A percentile compares a stretch with the other conserved stretches of the same genome.
Conservation (phyloP, 2,113 vertebrate genomes). For the Geococcyx californianus region DNA sequence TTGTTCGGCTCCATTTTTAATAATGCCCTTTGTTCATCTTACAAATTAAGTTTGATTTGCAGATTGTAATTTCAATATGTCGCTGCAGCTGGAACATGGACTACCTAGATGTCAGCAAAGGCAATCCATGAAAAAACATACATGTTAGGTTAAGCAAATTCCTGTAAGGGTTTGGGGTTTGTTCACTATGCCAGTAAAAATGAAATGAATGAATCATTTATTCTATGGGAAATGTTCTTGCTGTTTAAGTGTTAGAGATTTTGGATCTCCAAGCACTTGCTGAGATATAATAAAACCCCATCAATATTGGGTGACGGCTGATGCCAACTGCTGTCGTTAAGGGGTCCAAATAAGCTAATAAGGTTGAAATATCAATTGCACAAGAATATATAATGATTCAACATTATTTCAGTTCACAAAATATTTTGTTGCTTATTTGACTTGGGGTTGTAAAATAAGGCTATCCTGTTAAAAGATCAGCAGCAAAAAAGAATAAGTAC, state of each 20-base stretch:
- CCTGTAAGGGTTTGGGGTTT: background rate
- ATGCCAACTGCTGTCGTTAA: background rate
- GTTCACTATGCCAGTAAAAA: background rate
- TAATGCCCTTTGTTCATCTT: background rate
- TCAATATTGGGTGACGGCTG: background rate
- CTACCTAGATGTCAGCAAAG: background rate
- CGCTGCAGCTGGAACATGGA: background rate
- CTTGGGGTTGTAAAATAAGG: background rate
- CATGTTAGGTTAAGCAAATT: background rate
- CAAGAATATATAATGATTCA: background rate
- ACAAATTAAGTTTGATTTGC: background rate
- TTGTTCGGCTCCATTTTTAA: background rate
- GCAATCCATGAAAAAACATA: background rate
- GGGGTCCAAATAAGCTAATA: background rate
- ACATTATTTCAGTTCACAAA: background rate
- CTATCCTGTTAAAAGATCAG: background rate
- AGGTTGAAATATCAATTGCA: background rate
- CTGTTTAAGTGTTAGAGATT: background rate
- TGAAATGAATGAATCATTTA: background rate
- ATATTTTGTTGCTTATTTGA: background rate
- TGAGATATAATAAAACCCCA: background rate
- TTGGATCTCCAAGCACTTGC: background rate
- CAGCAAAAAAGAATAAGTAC: background rate
- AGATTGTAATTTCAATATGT: fast-evolving
- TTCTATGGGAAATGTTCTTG: background rate